Conservation (phyloP, 2,888 invertebrate species). For the Drosophila eohydei region DNA sequence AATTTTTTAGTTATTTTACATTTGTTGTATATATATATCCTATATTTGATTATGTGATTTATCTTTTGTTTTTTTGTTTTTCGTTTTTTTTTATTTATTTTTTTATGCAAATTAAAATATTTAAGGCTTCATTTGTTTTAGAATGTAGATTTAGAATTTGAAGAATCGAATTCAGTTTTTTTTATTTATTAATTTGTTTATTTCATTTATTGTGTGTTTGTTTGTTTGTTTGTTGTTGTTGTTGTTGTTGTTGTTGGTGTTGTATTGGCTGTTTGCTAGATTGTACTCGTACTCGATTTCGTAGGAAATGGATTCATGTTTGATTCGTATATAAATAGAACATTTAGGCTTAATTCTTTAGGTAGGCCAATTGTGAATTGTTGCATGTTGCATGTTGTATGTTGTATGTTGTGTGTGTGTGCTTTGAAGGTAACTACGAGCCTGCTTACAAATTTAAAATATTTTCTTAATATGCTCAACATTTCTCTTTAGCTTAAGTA, state of each 20-base stretch:
- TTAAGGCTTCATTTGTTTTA: slow-evolving; percentile 13
- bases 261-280: slow-evolving; percentile 36
- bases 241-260: slow-evolving; percentile 1
- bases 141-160: slow-evolving; percentile 8
- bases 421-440: slow-evolving; percentile 61
- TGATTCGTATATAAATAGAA: slow-evolving; percentile 23
- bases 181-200: neutral
- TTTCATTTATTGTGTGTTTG: neutral
- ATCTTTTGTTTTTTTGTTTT: neutral
- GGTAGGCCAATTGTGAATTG: slow-evolving; percentile 54
- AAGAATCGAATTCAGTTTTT: slow-evolving; percentile 8
- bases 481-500: slow-evolving; percentile 64
- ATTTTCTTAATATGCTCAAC: slow-evolving; percentile 23
- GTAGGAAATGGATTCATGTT: slow-evolving; percentile 6
- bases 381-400: slow-evolving; percentile 27
- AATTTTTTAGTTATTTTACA: neutral
- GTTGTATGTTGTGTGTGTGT: slow-evolving; percentile 40
- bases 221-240: neutral
- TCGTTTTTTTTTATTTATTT: neutral
- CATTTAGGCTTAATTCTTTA: slow-evolving; percentile 22
- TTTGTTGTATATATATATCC: neutral
- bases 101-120: slow-evolving; percentile 13
- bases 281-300: slow-evolving; percentile 31
- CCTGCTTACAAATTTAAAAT: slow-evolving; percentile 65
- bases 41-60: slow-evolving; percentile 10